Percentiles rank a stretch among this genome's conserved stretches.
Evolutionary conservation across 2,888 invertebrate species (phyloP).

Genomic region (Rotaria sp.): DNA sequence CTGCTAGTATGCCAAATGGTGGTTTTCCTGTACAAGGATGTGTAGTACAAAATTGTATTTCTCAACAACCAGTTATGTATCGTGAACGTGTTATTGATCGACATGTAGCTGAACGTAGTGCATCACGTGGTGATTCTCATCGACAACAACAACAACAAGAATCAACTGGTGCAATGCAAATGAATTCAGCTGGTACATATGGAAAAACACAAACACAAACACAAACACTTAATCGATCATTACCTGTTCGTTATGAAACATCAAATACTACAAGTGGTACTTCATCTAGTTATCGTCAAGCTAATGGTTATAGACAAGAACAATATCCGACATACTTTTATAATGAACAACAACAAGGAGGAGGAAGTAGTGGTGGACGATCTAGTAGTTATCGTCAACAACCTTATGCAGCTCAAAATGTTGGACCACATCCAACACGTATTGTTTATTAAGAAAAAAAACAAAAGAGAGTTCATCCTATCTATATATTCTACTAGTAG

Average conservation of each 20-base stretch:
- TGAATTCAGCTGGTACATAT: background rate
- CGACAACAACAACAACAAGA: background rate
- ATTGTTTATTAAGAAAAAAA: background rate
- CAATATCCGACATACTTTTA: background rate
- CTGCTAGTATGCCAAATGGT: background rate
- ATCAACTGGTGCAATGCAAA: background rate
- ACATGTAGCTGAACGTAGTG: conserved; percentile 19
- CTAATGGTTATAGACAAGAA: background rate
- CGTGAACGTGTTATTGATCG: conserved; percentile 24
- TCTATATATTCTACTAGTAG: conserved; percentile 7
- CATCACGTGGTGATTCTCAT: conserved; percentile 5
- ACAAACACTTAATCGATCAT: background rate
- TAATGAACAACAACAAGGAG: background rate
- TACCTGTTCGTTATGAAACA: background rate
- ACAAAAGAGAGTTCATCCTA: background rate
- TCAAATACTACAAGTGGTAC: background rate
- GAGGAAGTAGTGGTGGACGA: no score
- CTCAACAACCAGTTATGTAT: background rate
- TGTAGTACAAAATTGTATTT: background rate
- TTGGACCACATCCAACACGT: background rate
- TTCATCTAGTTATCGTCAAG: background rate
- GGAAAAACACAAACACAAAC: background rate
- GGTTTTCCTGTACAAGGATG: background rate
- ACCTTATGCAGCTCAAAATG: background rate
- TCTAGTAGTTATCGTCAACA: conserved; percentile 6